Base-by-base conservation (phyloP, 2,888 invertebrate genomes). In the Ecliptopera silaceata region DNA sequence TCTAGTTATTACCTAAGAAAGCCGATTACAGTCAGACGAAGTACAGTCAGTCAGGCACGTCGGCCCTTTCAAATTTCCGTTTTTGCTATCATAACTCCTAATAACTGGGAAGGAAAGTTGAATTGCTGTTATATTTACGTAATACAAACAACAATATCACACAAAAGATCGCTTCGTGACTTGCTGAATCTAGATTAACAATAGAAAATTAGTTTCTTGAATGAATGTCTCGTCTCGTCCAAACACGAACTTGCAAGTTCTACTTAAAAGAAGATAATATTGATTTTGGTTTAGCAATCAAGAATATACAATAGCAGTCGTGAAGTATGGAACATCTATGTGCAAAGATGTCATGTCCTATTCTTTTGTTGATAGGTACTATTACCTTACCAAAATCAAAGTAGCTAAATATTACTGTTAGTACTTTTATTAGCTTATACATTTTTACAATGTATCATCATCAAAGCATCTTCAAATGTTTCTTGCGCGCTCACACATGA, bases 71-170 rank as follows among this genome's bases (percentile, higher is more conserved):
- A 62, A 58, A 64, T 66, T 29, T 68, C 64, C 63, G 75, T 79
- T 79, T 77, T 82, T 82, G 76, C 53, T 72, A 74, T 66, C 60
- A 69, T 64, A 68, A 65, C 70, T 71, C 69, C 68, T 54, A 12
- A 71, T 69, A 32, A 46, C 47, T n/a, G 15, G 73, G 72, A 76
- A 77, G 73, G 79, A 82, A 82, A 83, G 81, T 75, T 64, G 52
- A 62, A 69, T 70, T 72, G 70, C 72, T 75, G 75, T 72, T 77
- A 81, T 69, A 61, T 68, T 81, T 79, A 78, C 69, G 75, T 75
- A 80, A n/a, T 34, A 43, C 26, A 20, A 17, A 58, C 47, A 43
- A 51, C 61, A 49, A 55, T 59, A 63, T 55, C 31, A 59, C 43
- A 64, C 59, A 63, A 63, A 59, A 58, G 59, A 49, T 44, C 15